A percentile compares a stretch with the other conserved stretches of the same genome.
Conservation (phyloP, 1,140 invertebrate species). For the Oscheius sp. region DNA sequence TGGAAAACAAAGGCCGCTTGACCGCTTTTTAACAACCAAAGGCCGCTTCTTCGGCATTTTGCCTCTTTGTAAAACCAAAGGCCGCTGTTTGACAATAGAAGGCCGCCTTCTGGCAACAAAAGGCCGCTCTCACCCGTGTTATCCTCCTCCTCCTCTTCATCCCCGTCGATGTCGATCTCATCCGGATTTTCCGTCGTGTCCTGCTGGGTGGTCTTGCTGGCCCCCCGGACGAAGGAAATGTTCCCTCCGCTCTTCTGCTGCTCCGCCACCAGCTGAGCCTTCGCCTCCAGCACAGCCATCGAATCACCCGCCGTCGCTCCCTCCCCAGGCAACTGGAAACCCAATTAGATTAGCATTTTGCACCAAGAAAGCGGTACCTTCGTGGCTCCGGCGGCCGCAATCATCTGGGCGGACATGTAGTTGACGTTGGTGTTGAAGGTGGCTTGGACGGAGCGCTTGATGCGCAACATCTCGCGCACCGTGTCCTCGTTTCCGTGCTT, state of each 20-base stretch:
- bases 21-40: too few species aligned
- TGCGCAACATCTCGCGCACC: conserved; percentile 89
- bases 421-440: conserved; percentile 66
- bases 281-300: conserved; percentile 56
- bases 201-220: conserved; percentile 49
- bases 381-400: conserved; percentile 67
- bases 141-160: conserved; percentile 50
- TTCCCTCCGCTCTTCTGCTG: conserved; percentile 28
- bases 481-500: conserved; percentile 99
- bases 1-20: too few species aligned
- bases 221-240: conserved; percentile 57
- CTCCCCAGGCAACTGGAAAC: conserved; percentile 53
- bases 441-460: conserved; percentile 44
- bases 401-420: conserved; percentile 96
- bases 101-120: too few species aligned
- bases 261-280: conserved; percentile 35
- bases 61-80: too few species aligned
- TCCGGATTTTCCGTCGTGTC: conserved; percentile 58
- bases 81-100: too few species aligned
- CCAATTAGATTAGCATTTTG: not conserved
- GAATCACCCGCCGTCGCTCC: conserved; percentile 54
- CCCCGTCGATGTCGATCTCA: conserved; percentile 57
- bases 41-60: too few species aligned
- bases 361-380: not conserved
- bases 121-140: not conserved